phyloP scores from a whole-genome alignment of 1,140 invertebrate species.

The Brachystomella parvula region DNA sequence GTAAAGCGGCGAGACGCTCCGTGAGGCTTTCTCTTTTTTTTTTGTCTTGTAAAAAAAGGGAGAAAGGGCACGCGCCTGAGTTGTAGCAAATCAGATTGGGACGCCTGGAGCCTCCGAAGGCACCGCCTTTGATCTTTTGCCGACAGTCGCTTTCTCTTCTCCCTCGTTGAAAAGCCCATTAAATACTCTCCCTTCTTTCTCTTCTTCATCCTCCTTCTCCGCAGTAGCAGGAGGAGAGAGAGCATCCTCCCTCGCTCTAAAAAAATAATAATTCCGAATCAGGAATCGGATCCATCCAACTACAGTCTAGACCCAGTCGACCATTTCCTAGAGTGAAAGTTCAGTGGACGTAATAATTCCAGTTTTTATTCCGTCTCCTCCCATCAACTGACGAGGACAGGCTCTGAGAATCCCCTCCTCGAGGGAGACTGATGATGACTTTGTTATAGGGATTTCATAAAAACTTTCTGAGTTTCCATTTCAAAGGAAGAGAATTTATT shows the following conservation, averaged over 20 bases:
- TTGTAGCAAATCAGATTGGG: slow-evolving; percentile 40
- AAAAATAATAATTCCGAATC: slow-evolving; percentile 36
- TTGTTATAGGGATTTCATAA: slow-evolving; percentile 1
- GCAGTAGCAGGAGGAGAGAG: neutral
- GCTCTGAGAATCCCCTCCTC: neutral
- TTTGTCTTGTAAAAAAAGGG: too few species aligned
- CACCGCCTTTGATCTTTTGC: slow-evolving; percentile 39
- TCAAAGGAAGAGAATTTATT: slow-evolving; percentile 33
- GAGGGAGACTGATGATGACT: neutral
- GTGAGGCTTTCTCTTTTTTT: too few species aligned
- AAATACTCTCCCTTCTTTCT: slow-evolving; percentile 32
- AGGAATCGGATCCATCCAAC: slow-evolving; percentile 25
- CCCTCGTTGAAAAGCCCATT: slow-evolving; percentile 34
- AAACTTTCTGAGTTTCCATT: slow-evolving; percentile 33
- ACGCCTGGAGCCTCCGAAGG: slow-evolving; percentile 36
- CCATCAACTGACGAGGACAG: neutral
- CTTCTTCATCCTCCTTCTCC: neutral
- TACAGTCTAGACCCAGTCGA: neutral
- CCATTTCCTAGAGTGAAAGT: too few species aligned
- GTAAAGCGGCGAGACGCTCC: too few species aligned
- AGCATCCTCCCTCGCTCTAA: neutral
- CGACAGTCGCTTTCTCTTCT: slow-evolving; percentile 34
- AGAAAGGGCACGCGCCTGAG: slow-evolving; percentile 36
- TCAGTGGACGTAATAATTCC: too few species aligned
- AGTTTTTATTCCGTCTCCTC: slow-evolving; percentile 15